A percentile compares a stretch with the other conserved stretches of the same genome.
Conservation (phyloP, 2,797 vertebrate species). For the Crocidura indochinensis region DNA sequence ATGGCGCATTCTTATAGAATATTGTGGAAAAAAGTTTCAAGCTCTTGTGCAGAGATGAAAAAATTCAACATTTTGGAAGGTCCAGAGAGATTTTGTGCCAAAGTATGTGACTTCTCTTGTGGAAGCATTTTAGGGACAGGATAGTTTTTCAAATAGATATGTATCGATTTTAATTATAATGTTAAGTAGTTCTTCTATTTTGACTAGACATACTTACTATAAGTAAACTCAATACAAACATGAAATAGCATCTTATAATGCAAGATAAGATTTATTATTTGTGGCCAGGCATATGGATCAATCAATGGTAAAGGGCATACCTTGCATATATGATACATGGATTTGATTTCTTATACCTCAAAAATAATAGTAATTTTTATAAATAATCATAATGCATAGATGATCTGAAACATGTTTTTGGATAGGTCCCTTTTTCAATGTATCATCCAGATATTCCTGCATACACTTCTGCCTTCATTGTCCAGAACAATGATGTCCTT, state of each 20-base stretch:
- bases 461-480: too few species aligned
- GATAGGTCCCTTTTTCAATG: background rate
- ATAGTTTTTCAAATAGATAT: slow-evolving; percentile 81
- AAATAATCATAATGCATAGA: slow-evolving; percentile 70
- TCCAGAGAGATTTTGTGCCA: slow-evolving; percentile 59
- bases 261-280: slow-evolving; percentile 77
- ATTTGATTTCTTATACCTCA: too few species aligned
- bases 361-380: background rate
- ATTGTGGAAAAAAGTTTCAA: slow-evolving; percentile 72
- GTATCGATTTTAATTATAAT: slow-evolving; percentile 85
- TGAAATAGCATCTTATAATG: slow-evolving; percentile 72
- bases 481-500: background rate
- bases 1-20: slow-evolving; percentile 56
- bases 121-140: slow-evolving; percentile 71
- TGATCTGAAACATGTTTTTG: background rate
- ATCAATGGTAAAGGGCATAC: too few species aligned
- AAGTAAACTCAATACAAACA: slow-evolving; percentile 81
- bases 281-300: background rate
- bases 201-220: slow-evolving; percentile 77
- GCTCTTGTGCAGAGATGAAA: slow-evolving; percentile 63
- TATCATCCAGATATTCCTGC: rapidly evolving
- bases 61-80: slow-evolving; percentile 69
- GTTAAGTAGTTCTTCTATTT: slow-evolving; percentile 80
- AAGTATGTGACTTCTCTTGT: slow-evolving; percentile 77
- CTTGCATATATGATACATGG: too few species aligned